Evolutionary conservation across 1,140 invertebrate species (phyloP).

Genomic region (Lepidotrigona ventralis): DNA sequence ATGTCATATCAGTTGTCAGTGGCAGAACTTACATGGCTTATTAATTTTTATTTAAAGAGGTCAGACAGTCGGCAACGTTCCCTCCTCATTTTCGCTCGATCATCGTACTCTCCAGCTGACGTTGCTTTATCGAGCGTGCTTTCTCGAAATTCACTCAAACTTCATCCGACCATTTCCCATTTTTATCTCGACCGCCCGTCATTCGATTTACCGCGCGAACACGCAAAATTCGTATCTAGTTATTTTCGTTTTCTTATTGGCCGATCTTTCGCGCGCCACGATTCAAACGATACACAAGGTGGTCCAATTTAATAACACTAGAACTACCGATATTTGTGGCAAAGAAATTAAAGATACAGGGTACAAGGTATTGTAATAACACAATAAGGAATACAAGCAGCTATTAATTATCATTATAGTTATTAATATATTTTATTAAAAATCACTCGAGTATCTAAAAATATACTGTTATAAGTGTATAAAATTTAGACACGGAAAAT

Average conservation of each 20-base stretch:
- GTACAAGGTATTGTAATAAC: no score
- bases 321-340: no score
- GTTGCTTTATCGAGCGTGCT: background rate
- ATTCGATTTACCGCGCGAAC: no score
- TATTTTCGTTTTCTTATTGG: background rate
- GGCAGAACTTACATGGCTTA: background rate
- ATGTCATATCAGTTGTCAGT: conserved; percentile 52
- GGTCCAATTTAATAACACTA: no score
- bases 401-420: no score
- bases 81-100: background rate
- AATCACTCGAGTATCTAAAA: no score
- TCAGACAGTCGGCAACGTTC: no score
- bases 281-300: background rate
- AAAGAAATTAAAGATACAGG: no score
- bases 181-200: background rate
- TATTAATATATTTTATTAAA: no score
- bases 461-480: no score
- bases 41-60: conserved; percentile 9
- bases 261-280: background rate
- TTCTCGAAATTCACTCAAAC: background rate
- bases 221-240: background rate
- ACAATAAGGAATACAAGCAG: no score
- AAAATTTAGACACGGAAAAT: no score
- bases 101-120: background rate
- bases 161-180: background rate